These are phyloP conservation scores for Murina feae DNA, from an alignment of 2,113 vertebrate species.

Conservation along the genomic window DNA sequence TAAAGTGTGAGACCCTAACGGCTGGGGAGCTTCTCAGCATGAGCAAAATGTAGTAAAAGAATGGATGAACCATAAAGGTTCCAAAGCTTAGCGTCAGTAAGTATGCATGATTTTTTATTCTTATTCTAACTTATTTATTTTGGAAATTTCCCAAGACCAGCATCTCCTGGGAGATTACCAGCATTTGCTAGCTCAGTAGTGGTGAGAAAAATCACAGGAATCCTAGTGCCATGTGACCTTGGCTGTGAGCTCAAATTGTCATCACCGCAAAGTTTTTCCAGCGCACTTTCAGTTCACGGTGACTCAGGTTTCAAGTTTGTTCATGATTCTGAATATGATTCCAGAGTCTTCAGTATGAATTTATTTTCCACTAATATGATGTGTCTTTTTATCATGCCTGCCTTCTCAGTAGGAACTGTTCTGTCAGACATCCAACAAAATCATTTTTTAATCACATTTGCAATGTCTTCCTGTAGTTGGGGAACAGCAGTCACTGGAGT, in stretches of 20 bases:
- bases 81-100: background rate
- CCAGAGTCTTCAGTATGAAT: background rate
- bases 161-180: background rate
- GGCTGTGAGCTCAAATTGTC: background rate
- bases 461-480: constrained; percentile 23
- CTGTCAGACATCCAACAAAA: constrained; percentile 57
- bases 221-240: background rate
- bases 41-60: constrained; percentile 17
- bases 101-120: background rate
- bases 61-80: background rate
- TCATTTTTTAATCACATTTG: constrained; percentile 63
- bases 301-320: background rate
- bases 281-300: background rate
- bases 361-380: constrained; percentile 4
- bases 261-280: background rate
- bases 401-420: constrained; percentile 14
- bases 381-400: background rate
- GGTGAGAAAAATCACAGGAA: constrained; percentile 26
- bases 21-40: background rate
- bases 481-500: constrained; percentile 18
- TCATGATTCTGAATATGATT: background rate
- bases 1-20: background rate
- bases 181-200: background rate
- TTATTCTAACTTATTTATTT: constrained; percentile 49
- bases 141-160: constrained; percentile 15